phyloP scores from a whole-genome alignment of 2,113 vertebrate genomes.

The Alethe castanea region DNA sequence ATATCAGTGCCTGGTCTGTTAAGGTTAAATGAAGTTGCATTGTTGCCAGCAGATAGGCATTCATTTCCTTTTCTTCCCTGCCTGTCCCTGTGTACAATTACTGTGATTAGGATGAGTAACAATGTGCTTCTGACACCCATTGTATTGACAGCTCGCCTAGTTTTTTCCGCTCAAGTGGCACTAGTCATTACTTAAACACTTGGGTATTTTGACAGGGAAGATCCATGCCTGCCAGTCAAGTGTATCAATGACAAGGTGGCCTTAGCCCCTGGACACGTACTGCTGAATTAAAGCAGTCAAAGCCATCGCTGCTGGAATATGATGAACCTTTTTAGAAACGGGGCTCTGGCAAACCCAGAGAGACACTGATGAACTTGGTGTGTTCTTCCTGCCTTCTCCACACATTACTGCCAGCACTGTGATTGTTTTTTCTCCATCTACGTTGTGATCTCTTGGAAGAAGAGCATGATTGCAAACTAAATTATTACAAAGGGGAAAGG shows the following conservation, averaged over 20 bases:
- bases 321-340: slow-evolving; percentile 77
- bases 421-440: accelerated
- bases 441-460: background rate
- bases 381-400: background rate
- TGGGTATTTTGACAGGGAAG: slow-evolving; percentile 80
- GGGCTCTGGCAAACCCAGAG: background rate
- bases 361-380: background rate
- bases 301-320: slow-evolving; percentile 70
- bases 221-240: slow-evolving; percentile 85
- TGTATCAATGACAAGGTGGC: slow-evolving; percentile 81
- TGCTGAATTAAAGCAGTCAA: slow-evolving; percentile 86
- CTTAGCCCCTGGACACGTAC: slow-evolving; percentile 72
- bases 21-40: slow-evolving; percentile 87
- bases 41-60: slow-evolving; percentile 75
- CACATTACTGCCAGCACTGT: accelerated
- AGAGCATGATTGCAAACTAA: background rate
- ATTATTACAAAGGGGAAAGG: background rate
- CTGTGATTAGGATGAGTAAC: slow-evolving; percentile 82
- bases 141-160: slow-evolving; percentile 73
- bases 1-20: slow-evolving; percentile 78
- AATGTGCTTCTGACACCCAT: slow-evolving; percentile 71
- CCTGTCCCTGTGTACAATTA: slow-evolving; percentile 74
- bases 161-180: slow-evolving; percentile 80
- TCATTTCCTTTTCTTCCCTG: slow-evolving; percentile 79
- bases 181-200: slow-evolving; percentile 81